A percentile compares a stretch with the other conserved stretches of the same genome.
Evolutionary conservation across 2,888 invertebrate genomes (phyloP).

Genomic region (Limnephilus auricula): DNA sequence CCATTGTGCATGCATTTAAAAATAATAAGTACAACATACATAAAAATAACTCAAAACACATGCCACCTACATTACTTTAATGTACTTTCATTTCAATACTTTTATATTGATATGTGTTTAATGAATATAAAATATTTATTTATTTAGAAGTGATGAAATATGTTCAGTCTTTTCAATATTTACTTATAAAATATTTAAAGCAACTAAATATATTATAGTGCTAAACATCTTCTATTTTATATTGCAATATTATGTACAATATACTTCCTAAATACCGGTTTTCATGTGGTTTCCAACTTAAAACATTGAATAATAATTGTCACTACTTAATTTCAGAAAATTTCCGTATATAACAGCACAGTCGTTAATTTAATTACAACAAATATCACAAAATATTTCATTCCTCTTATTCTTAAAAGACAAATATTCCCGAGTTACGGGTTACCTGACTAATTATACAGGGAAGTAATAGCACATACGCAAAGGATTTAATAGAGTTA

Average conservation of each 20-base stretch:
- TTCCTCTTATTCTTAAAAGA: neutral
- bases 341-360: neutral
- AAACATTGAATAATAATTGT: neutral
- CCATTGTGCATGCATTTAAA: neutral
- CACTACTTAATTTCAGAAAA: neutral
- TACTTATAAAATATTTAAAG: neutral
- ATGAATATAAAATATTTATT: neutral
- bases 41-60: neutral
- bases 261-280: neutral
- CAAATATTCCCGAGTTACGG: neutral
- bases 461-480: too few relatives aligned
- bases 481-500: too few relatives aligned
- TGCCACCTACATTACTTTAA: neutral
- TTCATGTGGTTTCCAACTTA: neutral
- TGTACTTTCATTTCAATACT: neutral
- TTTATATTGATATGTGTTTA: neutral
- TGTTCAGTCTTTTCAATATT: neutral
- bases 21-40: neutral
- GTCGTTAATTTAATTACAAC: neutral
- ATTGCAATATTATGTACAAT: neutral
- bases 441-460: neutral
- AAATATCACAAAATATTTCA: neutral
- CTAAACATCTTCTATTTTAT: neutral
- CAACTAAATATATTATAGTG: neutral
- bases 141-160: neutral